A percentile compares a stretch with the other conserved stretches of the same genome.
These are phyloP conservation scores for Micropoecilia bifurca DNA, from an alignment of 2,797 vertebrate species.

Conservation along the genomic window DNA sequence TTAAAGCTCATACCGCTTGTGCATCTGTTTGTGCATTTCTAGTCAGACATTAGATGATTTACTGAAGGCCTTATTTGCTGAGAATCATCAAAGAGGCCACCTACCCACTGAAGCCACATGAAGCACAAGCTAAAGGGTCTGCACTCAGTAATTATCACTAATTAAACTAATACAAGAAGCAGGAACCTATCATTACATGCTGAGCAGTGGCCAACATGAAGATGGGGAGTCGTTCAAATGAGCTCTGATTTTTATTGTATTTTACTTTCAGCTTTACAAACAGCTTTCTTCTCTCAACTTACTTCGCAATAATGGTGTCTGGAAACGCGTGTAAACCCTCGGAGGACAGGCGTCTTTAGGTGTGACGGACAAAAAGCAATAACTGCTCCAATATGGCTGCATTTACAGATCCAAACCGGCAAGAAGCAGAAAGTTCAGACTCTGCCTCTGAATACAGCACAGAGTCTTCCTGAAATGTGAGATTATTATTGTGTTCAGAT, in stretches of 20 bases:
- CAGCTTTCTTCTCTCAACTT: background rate
- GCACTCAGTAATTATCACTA: slow-evolving; percentile 73
- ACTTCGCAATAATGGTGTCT: background rate
- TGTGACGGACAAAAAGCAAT: slow-evolving; percentile 22
- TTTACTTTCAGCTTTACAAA: slow-evolving; percentile 11
- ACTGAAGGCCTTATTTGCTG: slow-evolving; percentile 11
- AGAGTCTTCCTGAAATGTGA: slow-evolving; percentile 46
- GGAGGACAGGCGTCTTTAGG: slow-evolving; percentile 23
- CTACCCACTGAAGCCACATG: slow-evolving; percentile 63
- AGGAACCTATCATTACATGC: slow-evolving; percentile 67
- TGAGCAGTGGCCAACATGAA: slow-evolving; percentile 29
- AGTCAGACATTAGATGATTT: slow-evolving; percentile 23
- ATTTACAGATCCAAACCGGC: slow-evolving; percentile 4
- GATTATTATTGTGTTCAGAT: slow-evolving; percentile 31
- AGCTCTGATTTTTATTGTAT: slow-evolving; percentile 14
- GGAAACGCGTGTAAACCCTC: slow-evolving; percentile 1
- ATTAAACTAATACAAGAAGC: slow-evolving; percentile 70
- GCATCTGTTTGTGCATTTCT: background rate
- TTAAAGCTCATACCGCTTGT: slow-evolving; percentile 9
- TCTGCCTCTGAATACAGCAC: slow-evolving; percentile 23
- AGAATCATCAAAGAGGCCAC: slow-evolving; percentile 65
- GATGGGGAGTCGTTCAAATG: slow-evolving; percentile 8
- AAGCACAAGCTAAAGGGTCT: slow-evolving; percentile 61
- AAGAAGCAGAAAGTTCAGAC: background rate
- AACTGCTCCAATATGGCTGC: background rate